These are phyloP conservation scores for Phodopus roborovskii DNA, from an alignment of 2,113 vertebrate species.

Conservation along the genomic window DNA sequence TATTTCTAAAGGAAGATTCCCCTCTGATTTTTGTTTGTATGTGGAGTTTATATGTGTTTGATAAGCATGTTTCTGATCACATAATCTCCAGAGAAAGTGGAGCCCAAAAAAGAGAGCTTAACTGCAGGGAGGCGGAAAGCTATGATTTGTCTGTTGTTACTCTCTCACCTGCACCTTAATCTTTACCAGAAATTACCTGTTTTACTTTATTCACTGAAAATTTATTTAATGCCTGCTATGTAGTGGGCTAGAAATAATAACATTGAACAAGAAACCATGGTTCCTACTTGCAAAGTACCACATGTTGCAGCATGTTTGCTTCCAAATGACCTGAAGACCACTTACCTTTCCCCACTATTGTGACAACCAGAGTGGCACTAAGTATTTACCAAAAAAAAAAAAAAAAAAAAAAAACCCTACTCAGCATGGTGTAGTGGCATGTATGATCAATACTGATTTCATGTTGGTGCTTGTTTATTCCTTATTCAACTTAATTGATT, in stretches of 20 bases:
- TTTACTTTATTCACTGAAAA: slow-evolving; percentile 33
- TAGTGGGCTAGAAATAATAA: background rate
- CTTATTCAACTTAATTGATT: background rate
- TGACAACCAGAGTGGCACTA: background rate
- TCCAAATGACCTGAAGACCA: background rate
- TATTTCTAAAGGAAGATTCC: background rate
- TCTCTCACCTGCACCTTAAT: background rate
- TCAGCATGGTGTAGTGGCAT: background rate
- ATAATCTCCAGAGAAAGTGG: background rate
- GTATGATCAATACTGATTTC: background rate
- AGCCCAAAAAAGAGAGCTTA: background rate
- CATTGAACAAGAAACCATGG: background rate
- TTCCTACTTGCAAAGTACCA: background rate
- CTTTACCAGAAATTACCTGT: background rate
- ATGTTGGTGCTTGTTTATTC: background rate
- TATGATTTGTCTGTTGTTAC: background rate
- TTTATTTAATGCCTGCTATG: background rate
- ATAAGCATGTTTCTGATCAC: background rate
- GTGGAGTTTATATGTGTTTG: background rate
- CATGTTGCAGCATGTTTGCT: background rate
- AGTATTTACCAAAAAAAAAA: background rate
- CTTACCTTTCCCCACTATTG: background rate
- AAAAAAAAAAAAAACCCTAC: background rate
- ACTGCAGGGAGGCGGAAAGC: background rate
- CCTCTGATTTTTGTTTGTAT: background rate